These are phyloP conservation scores for Fukomys damarensis DNA, from an alignment of 2,113 vertebrate genomes.

Conservation along the genomic window DNA sequence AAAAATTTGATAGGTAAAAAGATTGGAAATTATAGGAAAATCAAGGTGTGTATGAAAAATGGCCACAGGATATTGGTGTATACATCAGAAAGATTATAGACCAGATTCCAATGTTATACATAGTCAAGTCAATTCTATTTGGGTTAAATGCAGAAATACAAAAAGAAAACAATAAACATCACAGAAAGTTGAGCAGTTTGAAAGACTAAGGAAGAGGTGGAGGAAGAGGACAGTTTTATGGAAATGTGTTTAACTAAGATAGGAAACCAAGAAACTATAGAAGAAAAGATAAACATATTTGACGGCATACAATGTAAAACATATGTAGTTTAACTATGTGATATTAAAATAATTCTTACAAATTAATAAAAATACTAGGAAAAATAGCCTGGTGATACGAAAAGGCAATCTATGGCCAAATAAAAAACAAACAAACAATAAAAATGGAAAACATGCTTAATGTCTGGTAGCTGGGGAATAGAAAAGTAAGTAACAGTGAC, in stretches of 20 bases:
- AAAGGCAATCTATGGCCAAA: not conserved
- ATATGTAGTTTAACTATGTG: not conserved
- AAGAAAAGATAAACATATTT: not conserved
- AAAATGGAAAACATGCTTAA: not conserved
- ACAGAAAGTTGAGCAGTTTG: not conserved
- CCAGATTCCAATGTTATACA: not conserved
- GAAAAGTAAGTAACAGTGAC: not conserved
- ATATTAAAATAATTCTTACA: constrained; percentile 4
- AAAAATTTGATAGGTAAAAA: not conserved
- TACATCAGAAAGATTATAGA: not conserved
- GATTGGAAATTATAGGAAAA: not conserved
- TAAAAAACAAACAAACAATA: not conserved
- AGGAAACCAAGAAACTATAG: not conserved
- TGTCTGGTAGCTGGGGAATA: not conserved
- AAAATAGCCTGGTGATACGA: not conserved
- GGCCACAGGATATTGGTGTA: not conserved
- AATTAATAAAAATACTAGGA: not conserved
- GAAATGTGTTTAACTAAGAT: not conserved
- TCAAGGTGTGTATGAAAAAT: not conserved
- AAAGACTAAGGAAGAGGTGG: not conserved
- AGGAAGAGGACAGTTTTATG: not conserved
- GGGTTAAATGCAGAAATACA: not conserved
- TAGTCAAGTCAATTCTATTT: not conserved
- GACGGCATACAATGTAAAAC: not conserved
- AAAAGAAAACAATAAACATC: not conserved